phyloP scores from a whole-genome alignment of 2,797 vertebrate species.

The Orestias chungarensis region DNA sequence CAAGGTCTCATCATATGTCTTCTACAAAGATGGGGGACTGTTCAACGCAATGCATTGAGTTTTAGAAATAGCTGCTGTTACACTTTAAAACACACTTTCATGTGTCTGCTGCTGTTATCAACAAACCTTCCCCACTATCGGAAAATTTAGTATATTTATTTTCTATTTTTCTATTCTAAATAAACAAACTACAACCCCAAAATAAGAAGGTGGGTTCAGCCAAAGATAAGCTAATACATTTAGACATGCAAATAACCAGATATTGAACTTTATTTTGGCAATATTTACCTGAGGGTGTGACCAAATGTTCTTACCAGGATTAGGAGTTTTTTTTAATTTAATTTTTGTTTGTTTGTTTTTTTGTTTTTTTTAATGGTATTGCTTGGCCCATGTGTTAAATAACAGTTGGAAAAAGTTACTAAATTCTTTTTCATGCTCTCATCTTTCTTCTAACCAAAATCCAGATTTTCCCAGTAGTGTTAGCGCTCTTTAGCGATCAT shows the following conservation, averaged over 20 bases:
- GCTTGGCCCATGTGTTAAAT: not conserved
- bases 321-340: not conserved
- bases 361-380: not conserved
- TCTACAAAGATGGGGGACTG: not conserved
- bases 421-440: not conserved
- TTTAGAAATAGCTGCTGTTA: not conserved
- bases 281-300: too few relatives aligned
- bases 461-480: not conserved
- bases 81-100: too few relatives aligned
- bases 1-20: not conserved
- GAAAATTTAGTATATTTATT: too few relatives aligned
- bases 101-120: too few relatives aligned
- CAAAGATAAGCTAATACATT: not conserved
- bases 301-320: not conserved
- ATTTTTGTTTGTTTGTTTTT: not conserved
- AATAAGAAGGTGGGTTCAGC: not conserved
- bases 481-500: not conserved
- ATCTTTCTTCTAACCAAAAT: not conserved
- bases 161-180: too few relatives aligned
- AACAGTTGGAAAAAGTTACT: not conserved
- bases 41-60: not conserved
- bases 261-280: too few relatives aligned
- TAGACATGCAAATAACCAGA: too few relatives aligned
- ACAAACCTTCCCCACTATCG: too few relatives aligned
- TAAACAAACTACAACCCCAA: not conserved